Percentiles rank a stretch among this genome's conserved stretches.
Evolutionary conservation across 2,888 invertebrate genomes (phyloP).

Genomic region (Bembecia ichneumoniformis): DNA sequence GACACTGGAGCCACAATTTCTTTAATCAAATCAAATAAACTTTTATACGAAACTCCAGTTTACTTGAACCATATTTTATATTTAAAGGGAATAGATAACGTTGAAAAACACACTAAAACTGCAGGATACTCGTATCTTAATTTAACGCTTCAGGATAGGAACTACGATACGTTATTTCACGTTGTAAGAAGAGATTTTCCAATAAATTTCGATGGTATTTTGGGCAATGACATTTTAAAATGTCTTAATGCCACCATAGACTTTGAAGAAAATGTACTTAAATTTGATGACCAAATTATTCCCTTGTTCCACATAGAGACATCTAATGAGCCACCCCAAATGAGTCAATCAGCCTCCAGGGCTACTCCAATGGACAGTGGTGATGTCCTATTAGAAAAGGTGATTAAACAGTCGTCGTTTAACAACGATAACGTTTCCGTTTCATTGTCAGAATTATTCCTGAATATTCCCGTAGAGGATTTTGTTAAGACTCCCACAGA

Average conservation of each 20-base stretch:
- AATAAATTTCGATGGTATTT: conserved; percentile 10
- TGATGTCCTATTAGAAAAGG: neutral
- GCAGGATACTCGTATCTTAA: conserved; percentile 7
- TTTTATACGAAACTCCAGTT: conserved; percentile 5
- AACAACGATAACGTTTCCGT: neutral
- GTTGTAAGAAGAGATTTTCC: conserved; percentile 12
- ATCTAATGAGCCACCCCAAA: neutral
- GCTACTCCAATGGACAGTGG: neutral
- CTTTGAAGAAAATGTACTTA: conserved; percentile 6
- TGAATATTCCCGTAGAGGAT: neutral
- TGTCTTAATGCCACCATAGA: conserved; percentile 8
- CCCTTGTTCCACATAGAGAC: neutral
- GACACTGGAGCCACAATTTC: conserved; percentile 12
- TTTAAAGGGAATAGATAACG: conserved; percentile 11
- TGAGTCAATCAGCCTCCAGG: neutral
- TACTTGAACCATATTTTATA: conserved; percentile 8
- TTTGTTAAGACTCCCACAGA: no score
- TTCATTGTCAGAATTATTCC: no score
- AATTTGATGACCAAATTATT: neutral
- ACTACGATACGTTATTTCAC: conserved; percentile 7
- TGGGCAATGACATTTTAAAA: conserved; percentile 13
- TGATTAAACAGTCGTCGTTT: neutral
- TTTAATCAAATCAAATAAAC: conserved; percentile 6
- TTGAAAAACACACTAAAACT: conserved; percentile 9
- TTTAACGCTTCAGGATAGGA: conserved; percentile 7